Percentiles rank a stretch among this genome's conserved stretches.
These are phyloP conservation scores for Clitarchus hookeri DNA, from an alignment of 2,888 invertebrate species.

Conservation along the genomic window DNA sequence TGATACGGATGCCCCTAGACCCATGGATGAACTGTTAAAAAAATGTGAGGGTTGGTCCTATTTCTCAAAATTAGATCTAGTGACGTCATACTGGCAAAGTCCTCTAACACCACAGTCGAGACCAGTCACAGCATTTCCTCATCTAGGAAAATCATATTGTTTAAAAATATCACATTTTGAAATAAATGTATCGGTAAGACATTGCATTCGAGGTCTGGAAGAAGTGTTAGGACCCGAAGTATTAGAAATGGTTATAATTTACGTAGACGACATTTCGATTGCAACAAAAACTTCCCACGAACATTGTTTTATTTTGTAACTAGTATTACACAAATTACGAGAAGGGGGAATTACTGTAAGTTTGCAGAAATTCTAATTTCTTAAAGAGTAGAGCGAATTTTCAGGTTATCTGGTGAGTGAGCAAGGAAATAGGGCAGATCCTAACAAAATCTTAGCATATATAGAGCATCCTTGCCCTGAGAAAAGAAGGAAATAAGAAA, in stretches of 20 bases:
- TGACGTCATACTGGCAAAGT: conserved; percentile 47
- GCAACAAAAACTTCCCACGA: conserved; percentile 43
- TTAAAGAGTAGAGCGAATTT: background rate
- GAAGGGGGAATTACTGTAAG: conserved; percentile 45
- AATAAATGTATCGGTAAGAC: conserved; percentile 46
- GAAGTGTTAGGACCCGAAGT: background rate
- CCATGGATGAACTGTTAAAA: conserved; percentile 44
- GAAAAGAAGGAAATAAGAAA: conserved; percentile 46
- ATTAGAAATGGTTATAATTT: conserved; percentile 32
- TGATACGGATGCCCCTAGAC: conserved; percentile 46
- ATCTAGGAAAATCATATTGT: conserved; percentile 44
- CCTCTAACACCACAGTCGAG: conserved; percentile 41
- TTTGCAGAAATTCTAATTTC: conserved; percentile 46
- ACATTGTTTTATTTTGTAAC: conserved; percentile 43
- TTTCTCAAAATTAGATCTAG: conserved; percentile 44
- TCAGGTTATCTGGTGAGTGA: background rate
- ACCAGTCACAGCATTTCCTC: conserved; percentile 44
- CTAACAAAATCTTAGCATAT: conserved; percentile 44
- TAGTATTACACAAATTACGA: conserved; percentile 41
- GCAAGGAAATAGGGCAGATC: conserved; percentile 34
- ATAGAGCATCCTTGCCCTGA: conserved; percentile 45
- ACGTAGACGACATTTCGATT: conserved; percentile 49
- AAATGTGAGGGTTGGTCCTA: conserved; percentile 28
- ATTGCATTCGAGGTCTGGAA: background rate
- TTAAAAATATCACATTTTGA: conserved; percentile 48